phyloP scores from a whole-genome alignment of 2,888 invertebrate species.

The Perithous albicinctus region DNA sequence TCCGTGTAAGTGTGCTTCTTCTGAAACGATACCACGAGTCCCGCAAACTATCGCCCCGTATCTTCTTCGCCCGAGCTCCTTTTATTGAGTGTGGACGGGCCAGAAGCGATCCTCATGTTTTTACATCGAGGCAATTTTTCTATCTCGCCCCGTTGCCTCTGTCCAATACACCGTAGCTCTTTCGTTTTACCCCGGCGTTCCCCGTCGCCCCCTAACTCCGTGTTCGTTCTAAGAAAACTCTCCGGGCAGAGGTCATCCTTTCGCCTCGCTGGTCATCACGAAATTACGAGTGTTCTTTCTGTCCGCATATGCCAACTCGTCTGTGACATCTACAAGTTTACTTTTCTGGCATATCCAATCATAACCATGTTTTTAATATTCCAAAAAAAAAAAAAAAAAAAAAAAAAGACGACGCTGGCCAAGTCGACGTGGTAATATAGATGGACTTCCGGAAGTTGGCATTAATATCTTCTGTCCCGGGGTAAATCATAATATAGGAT shows the following conservation, averaged over 20 bases:
- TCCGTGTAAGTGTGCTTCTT: conserved; percentile 36
- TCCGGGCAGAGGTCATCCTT: conserved; percentile 63
- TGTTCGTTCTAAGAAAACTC: conserved; percentile 45
- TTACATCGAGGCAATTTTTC: conserved; percentile 85
- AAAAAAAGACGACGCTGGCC: neutral
- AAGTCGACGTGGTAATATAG: conserved; percentile 25
- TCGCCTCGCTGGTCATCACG: conserved; percentile 63
- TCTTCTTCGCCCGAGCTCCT: conserved; percentile 73
- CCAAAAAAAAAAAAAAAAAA: conserved; percentile 14
- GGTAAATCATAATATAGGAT: conserved; percentile 45
- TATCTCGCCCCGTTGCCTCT: conserved; percentile 82
- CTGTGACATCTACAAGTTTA: conserved; percentile 3
- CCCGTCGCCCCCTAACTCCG: conserved; percentile 43
- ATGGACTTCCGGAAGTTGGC: conserved; percentile 39
- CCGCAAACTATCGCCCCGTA: conserved; percentile 48
- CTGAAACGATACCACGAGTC: conserved; percentile 56
- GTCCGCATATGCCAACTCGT: conserved; percentile 31
- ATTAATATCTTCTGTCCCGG: conserved; percentile 48
- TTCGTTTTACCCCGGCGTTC: conserved; percentile 48
- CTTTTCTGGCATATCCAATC: conserved; percentile 38
- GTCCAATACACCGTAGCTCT: conserved; percentile 76
- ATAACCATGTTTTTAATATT: conserved; percentile 11
- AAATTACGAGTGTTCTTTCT: conserved; percentile 46
- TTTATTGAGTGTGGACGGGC: conserved; percentile 83
- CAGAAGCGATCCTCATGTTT: conserved; percentile 84